Evolutionary conservation across 2,113 vertebrate species (phyloP), one percentile per base, ranked within the genome.

Genomic region (Eira barbara): DNA sequence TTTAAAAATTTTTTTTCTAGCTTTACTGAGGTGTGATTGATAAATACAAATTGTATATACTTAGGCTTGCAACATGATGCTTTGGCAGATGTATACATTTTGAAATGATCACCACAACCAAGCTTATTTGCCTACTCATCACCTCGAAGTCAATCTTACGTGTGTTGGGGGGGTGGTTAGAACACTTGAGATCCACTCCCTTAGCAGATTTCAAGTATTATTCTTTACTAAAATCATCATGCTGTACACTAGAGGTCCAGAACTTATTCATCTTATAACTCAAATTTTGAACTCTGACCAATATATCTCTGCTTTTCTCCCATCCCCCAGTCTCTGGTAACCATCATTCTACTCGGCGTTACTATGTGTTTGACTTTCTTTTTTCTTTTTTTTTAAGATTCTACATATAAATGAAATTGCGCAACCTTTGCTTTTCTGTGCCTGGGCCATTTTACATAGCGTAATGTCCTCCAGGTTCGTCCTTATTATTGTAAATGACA

Each of bases 311-410:
- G 8, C 23, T 71, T 52, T 36, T 12, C 52, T 42, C 39, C 52
- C 23, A 12, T 9, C 47, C 20, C 13, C 80, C 42, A 36, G 39
- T 4, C 67, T 36, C 39, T 6, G 67, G 12, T 6, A 15, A 4
- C 31, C 63, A 25, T 36, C 36, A 0, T 76, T 45, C 6, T 42
- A 15, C 31, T 42, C 11, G 31, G 36, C 74, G 42, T 57, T 27
- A 14, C 67, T 78, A 2, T 47, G 36, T 36, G 31, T 36, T n/a
- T 0, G 0, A 12, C 15, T 8, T 21, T 23, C 3, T n/a, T 74
- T 52, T 5, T 65, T 67, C 47, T 47, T 67, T 9, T 17, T 25
- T 6, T 45, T 67, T 67, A 7, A 39, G 45, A 36, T 47, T 49
- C 15, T 39, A 23, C 12, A 2, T 42, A 11, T 18, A 25, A 3